These are phyloP conservation scores for Ischnura elegans DNA, from an alignment of 2,888 invertebrate species.

Conservation along the genomic window DNA sequence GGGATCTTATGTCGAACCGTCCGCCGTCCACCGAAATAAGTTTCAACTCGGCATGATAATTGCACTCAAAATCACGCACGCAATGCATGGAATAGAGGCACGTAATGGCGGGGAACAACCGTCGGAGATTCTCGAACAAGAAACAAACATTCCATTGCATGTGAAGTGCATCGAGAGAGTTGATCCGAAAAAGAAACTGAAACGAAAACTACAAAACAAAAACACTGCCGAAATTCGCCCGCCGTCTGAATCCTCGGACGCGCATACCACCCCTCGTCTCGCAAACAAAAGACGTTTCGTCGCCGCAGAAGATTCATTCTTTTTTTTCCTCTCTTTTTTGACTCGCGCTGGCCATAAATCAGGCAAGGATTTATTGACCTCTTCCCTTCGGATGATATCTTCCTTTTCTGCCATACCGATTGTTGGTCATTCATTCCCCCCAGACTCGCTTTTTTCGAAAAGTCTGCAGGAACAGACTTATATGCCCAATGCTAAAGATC, in stretches of 20 bases:
- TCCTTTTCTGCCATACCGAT: not conserved
- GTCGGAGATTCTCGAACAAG: too few species aligned
- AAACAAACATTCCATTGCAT: not conserved
- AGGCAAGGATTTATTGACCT: not conserved
- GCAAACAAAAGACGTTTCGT: not conserved
- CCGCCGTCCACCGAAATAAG: too few species aligned
- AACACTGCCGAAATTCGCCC: not conserved
- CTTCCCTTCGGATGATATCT: slow-evolving; percentile 8
- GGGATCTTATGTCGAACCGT: too few species aligned
- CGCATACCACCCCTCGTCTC: not conserved
- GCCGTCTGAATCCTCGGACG: not conserved
- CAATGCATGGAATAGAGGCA: too few species aligned
- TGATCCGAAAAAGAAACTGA: not conserved
- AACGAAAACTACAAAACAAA: not conserved
- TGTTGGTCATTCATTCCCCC: not conserved
- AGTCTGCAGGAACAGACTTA: not conserved
- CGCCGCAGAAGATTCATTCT: slow-evolving; percentile 1
- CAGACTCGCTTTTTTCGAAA: not conserved
- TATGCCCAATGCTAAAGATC: not conserved
- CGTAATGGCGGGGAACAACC: too few species aligned
- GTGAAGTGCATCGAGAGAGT: not conserved
- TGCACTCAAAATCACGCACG: too few species aligned
- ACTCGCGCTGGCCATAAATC: not conserved
- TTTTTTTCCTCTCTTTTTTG: not conserved
- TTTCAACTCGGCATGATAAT: too few species aligned